phyloP scores from a whole-genome alignment of 2,113 vertebrate species.

The Syngnathus floridae region DNA sequence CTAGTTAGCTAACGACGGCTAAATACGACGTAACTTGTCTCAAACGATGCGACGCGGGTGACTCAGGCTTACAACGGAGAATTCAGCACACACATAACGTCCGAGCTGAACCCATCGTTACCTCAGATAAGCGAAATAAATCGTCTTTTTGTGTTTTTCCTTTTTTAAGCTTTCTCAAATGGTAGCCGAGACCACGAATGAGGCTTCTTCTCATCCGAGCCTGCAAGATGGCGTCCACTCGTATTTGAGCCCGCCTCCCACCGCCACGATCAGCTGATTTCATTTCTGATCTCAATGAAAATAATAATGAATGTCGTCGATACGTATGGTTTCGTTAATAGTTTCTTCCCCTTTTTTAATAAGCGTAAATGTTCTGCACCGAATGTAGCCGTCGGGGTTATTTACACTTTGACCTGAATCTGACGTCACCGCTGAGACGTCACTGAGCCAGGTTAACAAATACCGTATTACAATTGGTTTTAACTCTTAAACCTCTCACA shows the following conservation, averaged over 20 bases:
- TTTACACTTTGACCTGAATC: no score
- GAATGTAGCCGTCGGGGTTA: no score
- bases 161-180: conserved; percentile 46
- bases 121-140: conserved; percentile 46
- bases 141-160: conserved; percentile 40
- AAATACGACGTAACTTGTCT: conserved; percentile 7
- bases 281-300: conserved; percentile 9
- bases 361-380: neutral
- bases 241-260: conserved; percentile 73
- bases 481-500: no score
- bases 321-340: no score
- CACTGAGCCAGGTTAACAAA: no score
- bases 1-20: conserved; percentile 29
- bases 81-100: fast-evolving
- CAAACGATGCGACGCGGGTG: fast-evolving
- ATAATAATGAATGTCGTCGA: no score
- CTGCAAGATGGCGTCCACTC: conserved; percentile 85
- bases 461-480: no score
- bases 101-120: conserved; percentile 28
- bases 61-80: fast-evolving
- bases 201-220: conserved; percentile 61
- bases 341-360: no score
- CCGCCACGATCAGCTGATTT: conserved; percentile 62
- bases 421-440: no score
- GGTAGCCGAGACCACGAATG: conserved; percentile 52